Conservation (phyloP, 1,140 invertebrate species). For the Laupala kohalensis region DNA sequence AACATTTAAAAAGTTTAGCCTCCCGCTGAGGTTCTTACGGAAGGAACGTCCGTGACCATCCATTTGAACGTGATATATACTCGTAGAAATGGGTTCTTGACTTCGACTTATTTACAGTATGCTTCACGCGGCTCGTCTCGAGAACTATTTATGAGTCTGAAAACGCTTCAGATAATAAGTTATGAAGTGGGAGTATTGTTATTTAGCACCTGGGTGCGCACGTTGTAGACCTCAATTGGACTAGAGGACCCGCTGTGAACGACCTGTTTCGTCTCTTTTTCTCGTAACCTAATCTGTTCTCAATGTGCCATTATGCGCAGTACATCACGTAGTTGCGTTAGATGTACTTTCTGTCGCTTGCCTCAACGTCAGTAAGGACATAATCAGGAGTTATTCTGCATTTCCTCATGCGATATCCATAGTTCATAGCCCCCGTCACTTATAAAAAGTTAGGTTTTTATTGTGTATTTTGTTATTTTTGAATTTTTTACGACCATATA, state of each 20-base stretch:
- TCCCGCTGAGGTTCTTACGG: not conserved
- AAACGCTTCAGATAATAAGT: not conserved
- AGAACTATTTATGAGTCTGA: not conserved
- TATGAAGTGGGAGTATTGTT: not conserved
- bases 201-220: not conserved
- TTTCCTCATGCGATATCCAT: no score
- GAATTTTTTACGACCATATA: no score
- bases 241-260: not conserved
- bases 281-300: not conserved
- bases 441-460: no score
- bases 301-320: not conserved
- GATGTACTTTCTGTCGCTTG: no score
- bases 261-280: not conserved
- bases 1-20: not conserved
- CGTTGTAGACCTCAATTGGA: not conserved
- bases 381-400: no score
- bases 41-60: not conserved
- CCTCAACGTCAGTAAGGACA: no score
- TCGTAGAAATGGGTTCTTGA: not conserved
- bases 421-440: no score
- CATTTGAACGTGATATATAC: not conserved
- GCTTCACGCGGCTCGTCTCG: not conserved
- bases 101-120: not conserved
- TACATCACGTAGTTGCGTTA: not conserved
- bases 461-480: no score